Base-by-base conservation (phyloP, 2,113 vertebrate genomes). In the Heterotis niloticus region DNA sequence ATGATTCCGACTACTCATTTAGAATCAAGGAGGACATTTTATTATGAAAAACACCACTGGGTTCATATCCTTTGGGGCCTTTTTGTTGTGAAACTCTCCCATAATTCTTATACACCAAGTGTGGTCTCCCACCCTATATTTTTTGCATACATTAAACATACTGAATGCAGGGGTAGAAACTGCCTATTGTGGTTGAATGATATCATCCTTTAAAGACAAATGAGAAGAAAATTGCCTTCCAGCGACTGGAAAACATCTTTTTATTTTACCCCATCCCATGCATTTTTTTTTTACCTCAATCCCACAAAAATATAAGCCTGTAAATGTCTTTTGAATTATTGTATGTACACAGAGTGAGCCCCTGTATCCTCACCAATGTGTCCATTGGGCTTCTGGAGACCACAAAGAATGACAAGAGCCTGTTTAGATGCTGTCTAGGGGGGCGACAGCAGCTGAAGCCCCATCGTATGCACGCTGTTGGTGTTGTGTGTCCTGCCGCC, bases 221-320 rank as follows among this genome's bases (percentile, higher is more conserved):
- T 59, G 76, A 78, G 65, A 69, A 34, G 64, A 66, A 67, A 78
- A 69, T 78, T 78, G 26, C 76, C 14, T 24, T 69, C 51, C 52
- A 69, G 56, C 26, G 10, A 68, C 54, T 78, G 76, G 76, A 78
- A 78, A 68, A 78, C 24, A 29, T 68, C 52, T 67, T 34, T 60
- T 23, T 69, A 56, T 56, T 78, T 56, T 23, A 54, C 52, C 10
- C 23, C 29, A 54, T 24, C 64, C 23, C 34, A 17, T 77, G 76
- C 65, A 60, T 78, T 78, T 24, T 1, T 24, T 1, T 62, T 17
- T n/a, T 57, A 23, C 76, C 65, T 66, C 51, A 69, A 24, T 68
- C 52, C 64, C 67, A 78, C 51, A 78, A 56, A 26, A 67, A 68
- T 56, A 59, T 52, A 59, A 44, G 34, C 14, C 52, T 23, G 68